Evolutionary conservation across 2,888 invertebrate genomes (phyloP).

Genomic region (Hirtodrosophila duncani): DNA sequence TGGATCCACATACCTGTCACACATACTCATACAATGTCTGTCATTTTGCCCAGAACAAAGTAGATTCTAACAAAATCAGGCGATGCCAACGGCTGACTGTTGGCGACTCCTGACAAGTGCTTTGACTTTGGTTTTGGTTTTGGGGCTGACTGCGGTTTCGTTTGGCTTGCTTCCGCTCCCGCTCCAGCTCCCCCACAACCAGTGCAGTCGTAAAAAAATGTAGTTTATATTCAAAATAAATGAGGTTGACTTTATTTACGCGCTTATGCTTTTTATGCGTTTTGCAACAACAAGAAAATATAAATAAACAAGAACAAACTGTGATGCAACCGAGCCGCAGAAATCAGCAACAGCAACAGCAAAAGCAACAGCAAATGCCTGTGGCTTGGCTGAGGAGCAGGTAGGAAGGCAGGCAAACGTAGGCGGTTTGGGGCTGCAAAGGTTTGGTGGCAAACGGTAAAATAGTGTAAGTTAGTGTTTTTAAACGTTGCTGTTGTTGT

Average conservation of each 20-base stretch:
- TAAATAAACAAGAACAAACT: constrained; percentile 1
- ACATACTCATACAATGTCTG: no score
- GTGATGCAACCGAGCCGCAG: no score
- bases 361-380: constrained; percentile 37
- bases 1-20: no score
- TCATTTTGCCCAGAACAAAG: no score
- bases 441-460: constrained; percentile 3
- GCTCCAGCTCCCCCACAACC: constrained; percentile 26
- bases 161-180: constrained; percentile 17
- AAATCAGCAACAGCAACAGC: constrained; percentile 29
- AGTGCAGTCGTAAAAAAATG: constrained; percentile 69
- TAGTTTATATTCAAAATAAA: constrained; percentile 72
- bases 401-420: no score
- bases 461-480: constrained; percentile 62
- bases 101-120: constrained; percentile 51
- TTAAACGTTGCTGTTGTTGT: constrained; percentile 35
- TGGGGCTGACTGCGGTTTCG: constrained; percentile 14
- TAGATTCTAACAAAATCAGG: no score
- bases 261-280: constrained; percentile 72
- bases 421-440: not conserved
- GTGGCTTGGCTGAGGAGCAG: no score
- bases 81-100: no score
- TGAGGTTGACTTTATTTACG: constrained; percentile 72
- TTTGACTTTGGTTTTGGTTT: constrained; percentile 49
- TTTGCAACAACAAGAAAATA: constrained; percentile 49